Percentiles rank a stretch among this genome's conserved stretches.
These are phyloP conservation scores for Euphonia xanthogaster DNA, from an alignment of 2,797 vertebrate species.

Conservation along the genomic window DNA sequence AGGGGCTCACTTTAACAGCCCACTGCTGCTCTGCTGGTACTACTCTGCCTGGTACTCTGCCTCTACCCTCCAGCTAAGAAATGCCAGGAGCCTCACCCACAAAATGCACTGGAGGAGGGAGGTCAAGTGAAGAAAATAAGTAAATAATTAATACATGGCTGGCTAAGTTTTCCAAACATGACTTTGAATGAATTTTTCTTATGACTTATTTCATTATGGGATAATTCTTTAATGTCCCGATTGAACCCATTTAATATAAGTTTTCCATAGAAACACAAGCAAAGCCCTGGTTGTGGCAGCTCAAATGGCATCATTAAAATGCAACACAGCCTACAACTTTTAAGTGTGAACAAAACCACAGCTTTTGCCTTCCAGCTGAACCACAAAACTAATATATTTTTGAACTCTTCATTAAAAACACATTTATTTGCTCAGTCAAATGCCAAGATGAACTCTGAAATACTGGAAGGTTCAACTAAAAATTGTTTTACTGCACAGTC, in stretches of 20 bases:
- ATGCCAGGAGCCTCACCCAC: background rate
- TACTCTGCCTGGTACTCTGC: background rate
- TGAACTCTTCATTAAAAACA: slow-evolving; percentile 51
- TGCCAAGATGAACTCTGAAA: slow-evolving; percentile 28
- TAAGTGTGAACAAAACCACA: slow-evolving; percentile 57
- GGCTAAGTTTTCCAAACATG: background rate
- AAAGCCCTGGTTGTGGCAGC: background rate
- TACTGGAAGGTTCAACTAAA: background rate
- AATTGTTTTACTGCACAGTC: background rate
- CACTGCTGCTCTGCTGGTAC: background rate
- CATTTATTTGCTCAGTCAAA: slow-evolving; percentile 55
- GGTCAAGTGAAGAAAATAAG: background rate
- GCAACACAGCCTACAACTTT: slow-evolving; percentile 34
- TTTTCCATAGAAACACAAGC: slow-evolving; percentile 14
- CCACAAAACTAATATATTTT: slow-evolving; percentile 51
- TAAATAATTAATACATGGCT: background rate
- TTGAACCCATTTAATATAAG: background rate
- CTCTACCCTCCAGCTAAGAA: background rate
- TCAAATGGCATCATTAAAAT: slow-evolving; percentile 41
- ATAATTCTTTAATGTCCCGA: background rate
- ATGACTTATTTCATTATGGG: background rate
- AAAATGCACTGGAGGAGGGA: background rate
- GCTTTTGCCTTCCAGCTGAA: slow-evolving; percentile 53
- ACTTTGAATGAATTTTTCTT: background rate
- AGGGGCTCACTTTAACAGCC: background rate